Base-by-base conservation (phyloP, 2,888 invertebrate species). In the Xylocampa areola region DNA sequence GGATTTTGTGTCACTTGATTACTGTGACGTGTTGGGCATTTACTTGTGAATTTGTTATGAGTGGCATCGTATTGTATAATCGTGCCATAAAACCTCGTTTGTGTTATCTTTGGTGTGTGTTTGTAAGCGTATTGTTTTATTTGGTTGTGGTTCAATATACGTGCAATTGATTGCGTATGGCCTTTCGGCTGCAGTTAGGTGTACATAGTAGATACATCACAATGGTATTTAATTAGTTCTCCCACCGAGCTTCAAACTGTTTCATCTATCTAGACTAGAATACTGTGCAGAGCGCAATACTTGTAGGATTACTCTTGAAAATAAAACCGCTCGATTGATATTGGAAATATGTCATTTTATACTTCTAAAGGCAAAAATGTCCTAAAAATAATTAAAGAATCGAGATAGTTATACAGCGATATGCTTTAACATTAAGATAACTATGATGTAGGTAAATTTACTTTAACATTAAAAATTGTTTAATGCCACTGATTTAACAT, bases 41-140 rank as follows among this genome's bases (percentile, higher is more conserved):
- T 54, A 32, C 47, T 55, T 57, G 60, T 60, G 67, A 75, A 71
- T 71, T 53, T 41, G 33, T 59, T 72, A 75, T 51, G 54, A 66
- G 50, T 71, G 48, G 50, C 37, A 35, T 55, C 30, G 52, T 51
- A 49, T 74, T 71, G 36, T 49, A 48, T 50, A 25, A 30, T 52
- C 16, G 1, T 17, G 16, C 11, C 36, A 32, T 30, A 39, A 49
- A 27, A 16, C 19, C 32, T 48, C 30, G 41, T 50, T 47, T 43
- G 41, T 49, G 19, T 33, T 62, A 32, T 51, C 14, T 44, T 32
- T 35, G 14, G 14, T 10, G 8, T 29, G 6, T 33, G 30, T 32
- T n/a, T n/a, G 3, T 30, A 19, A 8, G 25, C 32, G 8, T 36
- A 17, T n/a, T 51, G n/a, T n/a, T 45, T 25, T 52, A 14, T 47